Conservation (phyloP, 2,113 vertebrate species). For the Columbina picui region DNA sequence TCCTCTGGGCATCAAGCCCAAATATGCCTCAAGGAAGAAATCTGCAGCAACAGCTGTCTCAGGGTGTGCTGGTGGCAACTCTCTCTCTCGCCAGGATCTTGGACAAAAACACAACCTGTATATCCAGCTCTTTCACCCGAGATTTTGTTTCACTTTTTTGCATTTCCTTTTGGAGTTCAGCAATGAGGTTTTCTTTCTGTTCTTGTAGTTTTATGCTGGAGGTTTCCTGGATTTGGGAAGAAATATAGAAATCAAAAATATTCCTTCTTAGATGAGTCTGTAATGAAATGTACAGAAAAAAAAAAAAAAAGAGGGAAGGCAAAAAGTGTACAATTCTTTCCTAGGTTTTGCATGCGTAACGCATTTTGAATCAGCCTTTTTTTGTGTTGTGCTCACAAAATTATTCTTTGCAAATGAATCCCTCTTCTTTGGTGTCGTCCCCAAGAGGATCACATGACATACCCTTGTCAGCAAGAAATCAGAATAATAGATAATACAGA, state of each 20-base stretch:
- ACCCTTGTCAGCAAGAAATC: neutral
- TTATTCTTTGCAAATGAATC: neutral
- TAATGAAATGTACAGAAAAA: accelerated
- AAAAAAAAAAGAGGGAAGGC: neutral
- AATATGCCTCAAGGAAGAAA: neutral
- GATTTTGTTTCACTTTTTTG: neutral
- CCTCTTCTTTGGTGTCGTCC: neutral
- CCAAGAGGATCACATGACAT: neutral
- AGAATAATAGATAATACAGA: no score
- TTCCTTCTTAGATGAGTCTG: accelerated
- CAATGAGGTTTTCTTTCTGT: neutral
- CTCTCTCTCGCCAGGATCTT: neutral
- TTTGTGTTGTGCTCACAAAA: neutral
- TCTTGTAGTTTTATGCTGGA: neutral
- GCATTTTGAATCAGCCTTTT: neutral
- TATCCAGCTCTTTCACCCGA: neutral
- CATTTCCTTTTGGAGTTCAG: neutral
- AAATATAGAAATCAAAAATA: neutral
- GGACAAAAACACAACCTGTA: neutral
- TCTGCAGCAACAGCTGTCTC: neutral
- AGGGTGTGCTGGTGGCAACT: neutral
- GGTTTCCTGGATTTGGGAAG: neutral
- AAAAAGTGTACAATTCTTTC: neutral
- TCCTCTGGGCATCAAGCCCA: neutral
- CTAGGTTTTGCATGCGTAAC: neutral